Conservation (phyloP, 2,113 vertebrate species). For the Mugil cephalus region DNA sequence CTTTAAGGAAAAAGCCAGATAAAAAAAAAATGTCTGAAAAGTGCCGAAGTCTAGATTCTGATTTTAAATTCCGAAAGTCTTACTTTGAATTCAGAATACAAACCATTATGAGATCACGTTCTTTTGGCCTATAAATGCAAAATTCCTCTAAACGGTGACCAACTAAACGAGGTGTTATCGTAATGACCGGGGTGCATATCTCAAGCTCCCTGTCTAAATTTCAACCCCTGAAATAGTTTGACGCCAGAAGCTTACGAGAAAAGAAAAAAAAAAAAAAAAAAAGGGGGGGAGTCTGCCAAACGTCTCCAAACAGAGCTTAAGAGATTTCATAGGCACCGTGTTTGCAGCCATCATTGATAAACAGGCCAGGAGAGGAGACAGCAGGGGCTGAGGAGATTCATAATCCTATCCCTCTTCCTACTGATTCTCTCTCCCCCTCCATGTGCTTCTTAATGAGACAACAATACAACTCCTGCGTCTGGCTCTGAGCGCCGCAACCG, state of each 20-base stretch:
- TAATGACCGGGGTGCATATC: slow-evolving; percentile 22
- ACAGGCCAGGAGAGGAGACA: slow-evolving; percentile 69
- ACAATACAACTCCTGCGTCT: slow-evolving; percentile 51
- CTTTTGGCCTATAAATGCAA: too few species aligned
- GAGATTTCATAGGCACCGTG: slow-evolving; percentile 51
- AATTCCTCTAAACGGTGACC: background rate
- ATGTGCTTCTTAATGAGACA: slow-evolving; percentile 60
- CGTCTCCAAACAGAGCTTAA: slow-evolving; percentile 61
- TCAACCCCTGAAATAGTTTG: slow-evolving; percentile 11
- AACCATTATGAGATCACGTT: too few species aligned
- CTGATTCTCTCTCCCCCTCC: slow-evolving; percentile 46
- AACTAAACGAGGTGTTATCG: slow-evolving; percentile 24
- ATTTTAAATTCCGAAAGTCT: too few species aligned
- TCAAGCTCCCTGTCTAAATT: slow-evolving; percentile 30
- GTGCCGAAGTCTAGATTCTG: too few species aligned
- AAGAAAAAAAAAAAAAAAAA: background rate
- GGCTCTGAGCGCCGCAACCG: slow-evolving; percentile 33
- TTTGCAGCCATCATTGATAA: slow-evolving; percentile 70
- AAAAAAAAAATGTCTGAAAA: too few species aligned
- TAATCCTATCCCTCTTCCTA: slow-evolving; percentile 59
- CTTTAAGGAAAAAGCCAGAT: too few species aligned
- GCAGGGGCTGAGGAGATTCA: slow-evolving; percentile 69
- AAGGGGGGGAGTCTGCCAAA: slow-evolving; percentile 38
- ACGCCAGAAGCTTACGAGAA: slow-evolving; percentile 27
- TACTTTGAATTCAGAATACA: too few species aligned